Conservation (phyloP, 2,113 vertebrate genomes). For the Cyprinus carpio region DNA sequence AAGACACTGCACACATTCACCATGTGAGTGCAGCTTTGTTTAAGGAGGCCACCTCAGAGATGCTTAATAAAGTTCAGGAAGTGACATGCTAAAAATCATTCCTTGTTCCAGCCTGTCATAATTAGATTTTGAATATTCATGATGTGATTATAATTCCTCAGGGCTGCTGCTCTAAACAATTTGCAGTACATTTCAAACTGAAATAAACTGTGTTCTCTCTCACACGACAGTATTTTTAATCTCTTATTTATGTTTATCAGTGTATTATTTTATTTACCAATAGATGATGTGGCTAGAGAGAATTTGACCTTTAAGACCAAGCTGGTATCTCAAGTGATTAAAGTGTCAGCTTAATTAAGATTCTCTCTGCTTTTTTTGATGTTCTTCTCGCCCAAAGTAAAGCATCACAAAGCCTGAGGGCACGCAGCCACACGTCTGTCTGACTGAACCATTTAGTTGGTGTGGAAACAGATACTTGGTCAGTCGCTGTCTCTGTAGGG, state of each 20-base stretch:
- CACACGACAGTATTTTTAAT: not conserved
- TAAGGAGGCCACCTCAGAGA: constrained; percentile 52
- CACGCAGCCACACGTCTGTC: constrained; percentile 31
- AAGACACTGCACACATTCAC: constrained; percentile 39
- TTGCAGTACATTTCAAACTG: not conserved
- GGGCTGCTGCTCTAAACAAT: not conserved
- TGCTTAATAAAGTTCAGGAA: constrained; percentile 39
- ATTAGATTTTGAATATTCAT: constrained; percentile 19
- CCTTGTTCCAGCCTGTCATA: constrained; percentile 29
- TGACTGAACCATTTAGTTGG: constrained; percentile 14
- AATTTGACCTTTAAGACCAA: constrained; percentile 36
- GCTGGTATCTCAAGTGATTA: constrained; percentile 20
- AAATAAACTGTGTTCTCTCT: not conserved
- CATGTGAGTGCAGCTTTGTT: constrained; percentile 32
- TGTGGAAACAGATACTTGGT: constrained; percentile 12
- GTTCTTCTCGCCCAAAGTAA: constrained; percentile 13
- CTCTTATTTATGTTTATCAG: not conserved
- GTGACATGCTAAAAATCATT: constrained; percentile 38
- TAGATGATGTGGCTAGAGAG: constrained; percentile 10
- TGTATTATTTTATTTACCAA: not conserved
- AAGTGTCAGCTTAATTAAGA: constrained; percentile 35
- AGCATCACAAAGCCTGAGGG: constrained; percentile 32
- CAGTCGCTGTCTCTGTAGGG: not conserved
- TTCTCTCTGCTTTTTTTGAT: constrained; percentile 11
- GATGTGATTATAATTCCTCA: not conserved